Conservation (phyloP, 2,797 vertebrate species). For the Melanotaenia pygmaea region DNA sequence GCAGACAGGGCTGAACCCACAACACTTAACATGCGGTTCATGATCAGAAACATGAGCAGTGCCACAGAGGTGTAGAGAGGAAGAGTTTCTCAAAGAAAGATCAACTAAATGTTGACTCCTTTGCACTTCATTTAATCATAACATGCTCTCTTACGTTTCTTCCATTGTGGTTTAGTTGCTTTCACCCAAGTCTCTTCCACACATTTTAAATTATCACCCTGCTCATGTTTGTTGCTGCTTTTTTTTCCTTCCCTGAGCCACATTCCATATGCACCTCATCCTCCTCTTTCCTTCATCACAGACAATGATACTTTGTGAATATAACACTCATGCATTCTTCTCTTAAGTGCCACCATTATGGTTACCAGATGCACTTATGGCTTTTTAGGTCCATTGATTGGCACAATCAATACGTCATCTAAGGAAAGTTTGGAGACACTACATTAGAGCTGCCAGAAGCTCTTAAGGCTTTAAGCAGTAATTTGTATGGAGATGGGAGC, state of each 20-base stretch:
- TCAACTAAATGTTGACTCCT: not conserved
- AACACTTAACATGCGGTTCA: constrained; percentile 54
- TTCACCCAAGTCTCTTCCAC: constrained; percentile 2
- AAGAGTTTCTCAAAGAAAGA: constrained; percentile 4
- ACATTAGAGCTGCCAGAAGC: constrained; percentile 75
- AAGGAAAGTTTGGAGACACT: constrained; percentile 79
- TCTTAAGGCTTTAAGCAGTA: constrained; percentile 73
- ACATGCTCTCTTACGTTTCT: not conserved
- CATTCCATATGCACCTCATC: constrained; percentile 44
- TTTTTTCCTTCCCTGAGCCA: not conserved
- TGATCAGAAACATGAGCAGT: constrained; percentile 26
- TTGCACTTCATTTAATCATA: constrained; percentile 23
- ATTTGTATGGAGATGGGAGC: constrained; percentile 72
- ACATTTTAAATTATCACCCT: not conserved
- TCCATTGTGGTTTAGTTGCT: not conserved
- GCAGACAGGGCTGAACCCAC: constrained; percentile 64
- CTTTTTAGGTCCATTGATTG: constrained; percentile 83
- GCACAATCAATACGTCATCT: constrained; percentile 84
- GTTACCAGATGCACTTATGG: constrained; percentile 82
- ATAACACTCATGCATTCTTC: constrained; percentile 70
- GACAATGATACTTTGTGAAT: constrained; percentile 66
- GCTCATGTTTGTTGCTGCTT: constrained; percentile 13
- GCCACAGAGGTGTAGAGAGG: not conserved
- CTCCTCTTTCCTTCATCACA: constrained; percentile 42
- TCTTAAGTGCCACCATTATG: constrained; percentile 84